phyloP scores from a whole-genome alignment of 1,140 invertebrate species.

The Lucilia sericata region DNA sequence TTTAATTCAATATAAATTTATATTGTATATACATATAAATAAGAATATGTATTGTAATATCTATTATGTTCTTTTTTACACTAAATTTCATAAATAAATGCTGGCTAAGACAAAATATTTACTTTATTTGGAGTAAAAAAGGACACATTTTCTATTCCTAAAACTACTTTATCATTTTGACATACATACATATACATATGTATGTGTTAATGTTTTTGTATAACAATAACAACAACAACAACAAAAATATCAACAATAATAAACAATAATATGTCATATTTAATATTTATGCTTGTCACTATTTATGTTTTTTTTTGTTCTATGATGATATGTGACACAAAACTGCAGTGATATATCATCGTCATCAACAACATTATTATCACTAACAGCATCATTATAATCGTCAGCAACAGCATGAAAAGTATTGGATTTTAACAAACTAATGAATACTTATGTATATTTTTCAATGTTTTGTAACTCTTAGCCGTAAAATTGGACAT shows the following conservation, averaged over 20 bases:
- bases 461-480: too few relatives aligned
- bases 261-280: constrained; percentile 16
- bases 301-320: background rate
- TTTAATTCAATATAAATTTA: too few relatives aligned
- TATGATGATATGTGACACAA: background rate
- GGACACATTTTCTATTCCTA: too few relatives aligned
- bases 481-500: too few relatives aligned
- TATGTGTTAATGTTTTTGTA: background rate
- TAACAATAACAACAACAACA: background rate
- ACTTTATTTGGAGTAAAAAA: too few relatives aligned
- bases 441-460: background rate
- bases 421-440: background rate
- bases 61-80: too few relatives aligned
- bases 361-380: background rate
- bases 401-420: background rate
- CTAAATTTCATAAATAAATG: too few relatives aligned
- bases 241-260: background rate
- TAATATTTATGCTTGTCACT: constrained; percentile 8
- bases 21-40: too few relatives aligned
- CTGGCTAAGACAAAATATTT: too few relatives aligned
- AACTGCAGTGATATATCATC: background rate
- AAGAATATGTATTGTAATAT: too few relatives aligned
- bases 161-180: background rate
- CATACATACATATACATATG: background rate
- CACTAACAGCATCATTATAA: background rate